phyloP scores from a whole-genome alignment of 2,113 vertebrate genomes.

The Oncorhynchus mykiss region DNA sequence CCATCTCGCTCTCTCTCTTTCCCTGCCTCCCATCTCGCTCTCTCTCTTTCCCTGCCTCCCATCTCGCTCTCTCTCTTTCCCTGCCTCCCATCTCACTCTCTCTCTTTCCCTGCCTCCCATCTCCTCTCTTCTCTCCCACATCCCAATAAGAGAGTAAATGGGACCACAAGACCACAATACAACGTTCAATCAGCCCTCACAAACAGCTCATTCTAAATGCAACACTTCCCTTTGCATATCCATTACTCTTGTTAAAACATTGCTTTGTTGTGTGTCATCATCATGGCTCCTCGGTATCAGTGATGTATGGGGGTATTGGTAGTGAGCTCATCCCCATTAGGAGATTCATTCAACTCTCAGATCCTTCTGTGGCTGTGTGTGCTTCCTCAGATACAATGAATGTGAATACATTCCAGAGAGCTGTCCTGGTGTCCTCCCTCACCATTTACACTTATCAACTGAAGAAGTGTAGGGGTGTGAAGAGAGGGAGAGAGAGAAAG shows the following conservation, averaged over 20 bases:
- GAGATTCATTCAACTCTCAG: conserved; percentile 67
- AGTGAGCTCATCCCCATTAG: conserved; percentile 48
- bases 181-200: conserved; percentile 11
- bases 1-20: too few species aligned
- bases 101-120: background rate
- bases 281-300: conserved; percentile 41
- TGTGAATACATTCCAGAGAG: conserved; percentile 64
- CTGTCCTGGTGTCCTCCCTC: conserved; percentile 38
- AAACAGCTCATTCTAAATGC: conserved; percentile 15
- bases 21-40: too few species aligned
- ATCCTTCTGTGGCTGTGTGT: conserved; percentile 41
- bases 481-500: conserved; percentile 17
- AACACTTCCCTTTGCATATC: conserved; percentile 2
- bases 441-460: conserved; percentile 34
- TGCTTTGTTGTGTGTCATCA: conserved; percentile 47
- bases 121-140: conserved; percentile 19
- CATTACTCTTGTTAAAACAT: conserved; percentile 42
- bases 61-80: background rate
- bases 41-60: background rate
- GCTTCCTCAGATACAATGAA: conserved; percentile 61
- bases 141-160: too few species aligned
- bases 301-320: conserved; percentile 49
- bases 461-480: background rate
- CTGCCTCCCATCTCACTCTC: background rate
- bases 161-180: conserved; percentile 27